These are phyloP conservation scores for Pachycephala philippinensis DNA, from an alignment of 2,113 vertebrate species.

Conservation along the genomic window DNA sequence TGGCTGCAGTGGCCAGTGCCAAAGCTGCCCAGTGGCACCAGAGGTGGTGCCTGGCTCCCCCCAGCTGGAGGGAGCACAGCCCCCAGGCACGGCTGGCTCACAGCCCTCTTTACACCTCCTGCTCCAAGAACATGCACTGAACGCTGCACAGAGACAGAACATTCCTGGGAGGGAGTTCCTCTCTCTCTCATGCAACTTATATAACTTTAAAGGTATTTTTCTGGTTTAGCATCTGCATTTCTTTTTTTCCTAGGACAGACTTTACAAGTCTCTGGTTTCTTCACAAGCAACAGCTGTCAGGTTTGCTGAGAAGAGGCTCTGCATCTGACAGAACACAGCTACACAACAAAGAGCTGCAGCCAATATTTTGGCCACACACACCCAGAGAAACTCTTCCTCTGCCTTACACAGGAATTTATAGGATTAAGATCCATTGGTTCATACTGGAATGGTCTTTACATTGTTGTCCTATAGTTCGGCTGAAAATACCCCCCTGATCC, in stretches of 20 bases:
- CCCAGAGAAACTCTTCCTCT: background rate
- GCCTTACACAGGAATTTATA: background rate
- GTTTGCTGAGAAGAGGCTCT: background rate
- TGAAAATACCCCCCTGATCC: background rate
- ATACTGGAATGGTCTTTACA: background rate
- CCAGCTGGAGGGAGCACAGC: background rate
- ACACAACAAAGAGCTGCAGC: background rate
- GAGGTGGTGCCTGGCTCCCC: background rate
- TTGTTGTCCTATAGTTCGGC: background rate
- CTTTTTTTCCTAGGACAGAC: background rate
- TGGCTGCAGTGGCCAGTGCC: background rate
- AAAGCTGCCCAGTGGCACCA: background rate
- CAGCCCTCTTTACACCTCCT: background rate
- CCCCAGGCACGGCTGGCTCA: background rate
- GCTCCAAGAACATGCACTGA: background rate
- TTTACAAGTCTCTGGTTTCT: background rate
- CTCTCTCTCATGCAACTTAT: background rate
- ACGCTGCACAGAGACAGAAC: background rate
- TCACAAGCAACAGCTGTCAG: background rate
- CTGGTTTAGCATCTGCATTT: background rate
- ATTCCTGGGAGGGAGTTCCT: slow-evolving; percentile 18
- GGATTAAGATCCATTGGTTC: background rate
- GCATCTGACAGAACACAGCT: background rate
- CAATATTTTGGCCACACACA: background rate
- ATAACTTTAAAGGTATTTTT: background rate